Evolutionary conservation across 2,888 invertebrate genomes (phyloP), one percentile per base, ranked within the genome.

Genomic region (Sphaerophoria taeniata): DNA sequence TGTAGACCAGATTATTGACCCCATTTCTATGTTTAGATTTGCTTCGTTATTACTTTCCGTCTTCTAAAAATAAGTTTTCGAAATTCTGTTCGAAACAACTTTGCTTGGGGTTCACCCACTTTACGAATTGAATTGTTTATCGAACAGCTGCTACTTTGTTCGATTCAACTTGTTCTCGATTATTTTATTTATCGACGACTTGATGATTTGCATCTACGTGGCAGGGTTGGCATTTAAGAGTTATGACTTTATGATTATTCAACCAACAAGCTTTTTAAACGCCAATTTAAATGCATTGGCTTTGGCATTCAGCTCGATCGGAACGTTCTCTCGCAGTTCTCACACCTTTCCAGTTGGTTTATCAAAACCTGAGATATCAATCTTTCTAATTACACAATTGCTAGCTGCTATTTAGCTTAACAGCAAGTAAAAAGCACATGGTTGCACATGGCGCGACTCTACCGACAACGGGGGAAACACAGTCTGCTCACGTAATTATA

Each of bases 31-130:
- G 6, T 49, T 3, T 43, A 65, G 65, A 14, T 47, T 33, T 51
- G 65, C 53, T n/a, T n/a, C n/a, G n/a, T 70, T 65, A 56, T 43
- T 55, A 69, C 71, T 80, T 85, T 80, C 84, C 84, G 80, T 67
- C 9, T 61, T 85, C 75, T 85, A 80, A 56, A 45, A 56, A 56
- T 70, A 70, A 4, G 2, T 24, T 14, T n/a, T n/a, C n/a, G n/a
- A n/a, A n/a, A n/a, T n/a, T n/a, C n/a, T n/a, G n/a, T n/a, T n/a
- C n/a, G n/a, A n/a, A n/a, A n/a, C n/a, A n/a, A n/a, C n/a, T n/a
- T n/a, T n/a, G n/a, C n/a, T n/a, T 39, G 36, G 7, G 7, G 71
- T 71, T 79, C 79, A 79, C 74, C 74, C 31, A 84, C 58, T 84
- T 79, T 75, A n/a, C n/a, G n/a, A n/a, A n/a, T 11, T 7, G 7